Base-by-base conservation (phyloP, 2,888 invertebrate species). In the Brenthis daphne region DNA sequence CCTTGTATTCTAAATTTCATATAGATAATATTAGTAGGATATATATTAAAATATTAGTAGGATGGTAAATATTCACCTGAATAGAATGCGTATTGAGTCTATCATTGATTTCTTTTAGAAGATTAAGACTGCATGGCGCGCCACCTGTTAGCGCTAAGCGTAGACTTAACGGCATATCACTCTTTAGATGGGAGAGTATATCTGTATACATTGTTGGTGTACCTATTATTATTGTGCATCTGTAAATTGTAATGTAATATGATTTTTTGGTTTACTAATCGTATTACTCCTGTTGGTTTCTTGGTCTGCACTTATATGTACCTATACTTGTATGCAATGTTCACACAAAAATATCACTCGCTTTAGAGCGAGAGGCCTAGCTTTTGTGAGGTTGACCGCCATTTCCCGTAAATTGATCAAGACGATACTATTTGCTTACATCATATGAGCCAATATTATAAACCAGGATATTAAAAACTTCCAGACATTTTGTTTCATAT, bases 201-300 rank as follows among this genome's bases (percentile, higher is more conserved):
- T 97, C 97, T 56, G 97, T 94, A 85, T 95, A 96, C 98, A 98
- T 98, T 0, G 98, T 98, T 0, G 98, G 98, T 0, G 97, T 97
- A 12, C 97, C 98, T 69, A 95, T 95, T 50, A 96, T 83, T 3
- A 94, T 83, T 6, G 95, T 95, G 79, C 97, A 97, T 78, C 96
- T 96, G 77, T 0, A 75, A 77, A 60, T 24, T 48, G 20, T 57
- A 11, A 8, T 53, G 8, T 11, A 43, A 12, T 4, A 4, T 5
- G 29, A 57, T 8, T 43, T 11, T 43, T 43, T 43, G 11, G 37
- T 43, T 57, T n/a, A 37, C 24, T 12, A 29, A 55, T 55, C 12
- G 13, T 6, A 20, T 55, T 5, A 11, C 14, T 14, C n/a, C 14
- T 53, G 20, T n/a, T 12, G 8, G 20, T 54, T 1, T 20, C 20